phyloP scores from a whole-genome alignment of 2,797 vertebrate genomes.

The Cichlasoma orientale region DNA sequence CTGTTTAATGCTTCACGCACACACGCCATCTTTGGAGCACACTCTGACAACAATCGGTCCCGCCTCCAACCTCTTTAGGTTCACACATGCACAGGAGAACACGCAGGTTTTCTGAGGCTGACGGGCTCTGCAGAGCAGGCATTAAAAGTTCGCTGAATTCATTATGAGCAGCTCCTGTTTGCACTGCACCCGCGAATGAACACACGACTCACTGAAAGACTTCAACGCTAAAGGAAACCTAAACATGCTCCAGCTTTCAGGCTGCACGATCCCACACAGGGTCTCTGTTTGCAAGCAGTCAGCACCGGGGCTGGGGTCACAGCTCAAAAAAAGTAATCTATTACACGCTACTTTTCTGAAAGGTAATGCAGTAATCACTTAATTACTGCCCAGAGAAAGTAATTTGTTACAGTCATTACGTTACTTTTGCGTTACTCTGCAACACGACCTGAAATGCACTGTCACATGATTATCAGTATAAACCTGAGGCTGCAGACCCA shows the following conservation, averaged over 20 bases:
- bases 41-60: not conserved
- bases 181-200: not conserved
- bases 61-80: not conserved
- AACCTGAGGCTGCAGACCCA: too few relatives aligned
- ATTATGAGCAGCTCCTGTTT: not conserved
- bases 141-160: not conserved
- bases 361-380: fast-evolving
- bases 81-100: not conserved
- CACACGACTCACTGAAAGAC: not conserved
- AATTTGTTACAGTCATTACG: not conserved
- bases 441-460: too few relatives aligned
- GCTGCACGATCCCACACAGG: too few relatives aligned
- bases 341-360: not conserved
- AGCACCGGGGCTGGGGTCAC: not conserved
- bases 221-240: not conserved
- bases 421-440: not conserved
- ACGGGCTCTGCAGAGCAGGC: not conserved
- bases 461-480: too few relatives aligned
- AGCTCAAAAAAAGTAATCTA: not conserved
- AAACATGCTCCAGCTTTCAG: not conserved
- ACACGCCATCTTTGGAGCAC: slow-evolving; percentile 10
- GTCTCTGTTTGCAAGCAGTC: not conserved
- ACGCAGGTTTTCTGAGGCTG: not conserved
- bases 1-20: slow-evolving; percentile 15
- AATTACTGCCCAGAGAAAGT: not conserved